Conservation (phyloP, 1,140 invertebrate genomes). For the Drosophila sucinea region DNA sequence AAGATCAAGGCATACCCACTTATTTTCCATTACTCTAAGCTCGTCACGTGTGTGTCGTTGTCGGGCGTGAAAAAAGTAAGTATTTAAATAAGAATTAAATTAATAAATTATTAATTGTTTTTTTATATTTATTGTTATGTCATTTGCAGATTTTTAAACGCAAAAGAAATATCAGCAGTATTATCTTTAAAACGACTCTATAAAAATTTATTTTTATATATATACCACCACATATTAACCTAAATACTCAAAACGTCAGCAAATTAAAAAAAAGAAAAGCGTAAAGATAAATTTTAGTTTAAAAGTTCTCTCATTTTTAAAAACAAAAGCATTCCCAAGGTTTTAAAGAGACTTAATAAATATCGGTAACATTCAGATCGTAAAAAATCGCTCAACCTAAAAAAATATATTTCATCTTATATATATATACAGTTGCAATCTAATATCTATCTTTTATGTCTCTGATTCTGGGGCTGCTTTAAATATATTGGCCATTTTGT, state of each 20-base stretch:
- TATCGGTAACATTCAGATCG: too few species aligned
- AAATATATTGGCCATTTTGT: too few species aligned
- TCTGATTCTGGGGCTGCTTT: too few species aligned
- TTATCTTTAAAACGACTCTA: conserved; percentile 53
- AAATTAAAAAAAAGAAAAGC: conserved; percentile 4
- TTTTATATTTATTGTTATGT: background rate
- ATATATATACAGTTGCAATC: too few species aligned
- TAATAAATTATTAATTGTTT: background rate
- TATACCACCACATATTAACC: background rate
- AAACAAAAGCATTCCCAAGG: background rate
- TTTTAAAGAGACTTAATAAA: background rate
- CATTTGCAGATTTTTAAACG: conserved; percentile 50
- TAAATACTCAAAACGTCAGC: conserved; percentile 6
- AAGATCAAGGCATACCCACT: conserved; percentile 19
- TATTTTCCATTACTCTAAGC: conserved; percentile 30
- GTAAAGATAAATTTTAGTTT: background rate
- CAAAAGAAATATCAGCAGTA: conserved; percentile 52
- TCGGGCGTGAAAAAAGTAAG: conserved; percentile 38
- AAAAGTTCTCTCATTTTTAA: background rate
- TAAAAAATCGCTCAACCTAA: too few species aligned
- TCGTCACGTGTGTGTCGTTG: conserved; percentile 27
- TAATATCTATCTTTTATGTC: too few species aligned
- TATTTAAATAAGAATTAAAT: background rate
- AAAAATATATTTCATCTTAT: too few species aligned
- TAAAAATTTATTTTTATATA: conserved; percentile 24